Evolutionary conservation across 2,888 invertebrate species (phyloP), one percentile per base, ranked within the genome.

Genomic region (Exocentrus adspersus): DNA sequence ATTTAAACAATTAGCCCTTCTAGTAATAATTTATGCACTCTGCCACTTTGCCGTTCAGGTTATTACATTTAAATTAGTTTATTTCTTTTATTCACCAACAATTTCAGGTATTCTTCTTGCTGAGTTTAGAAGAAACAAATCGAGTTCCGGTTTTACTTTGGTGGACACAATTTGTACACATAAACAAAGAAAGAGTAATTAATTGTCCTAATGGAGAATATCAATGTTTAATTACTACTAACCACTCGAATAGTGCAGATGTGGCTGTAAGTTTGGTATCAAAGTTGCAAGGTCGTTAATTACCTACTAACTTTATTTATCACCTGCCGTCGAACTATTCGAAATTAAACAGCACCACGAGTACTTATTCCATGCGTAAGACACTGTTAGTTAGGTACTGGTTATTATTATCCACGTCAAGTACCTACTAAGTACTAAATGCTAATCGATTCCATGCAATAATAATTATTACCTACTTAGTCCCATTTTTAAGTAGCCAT

Each of bases 131-230:
- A 59, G 52, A 60, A 4, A 21, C 14, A 24, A 7, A 9, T 16
- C 4, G 32, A 12, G 5, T 54, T 24, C 70, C 67, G 6, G 30
- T 71, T 10, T 64, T 79, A 45, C 19, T 78, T 20, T 79, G 78
- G 78, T 79, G 78, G 79, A 79, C 78, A 12, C 73, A 77, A 6
- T 77, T 78, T 62, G 69, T 76, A 59, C 57, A 12, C 14, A 9
- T 66, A 16, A 70, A 70, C 56, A 52, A 68, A 30, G 68, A 74
- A 9, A 70, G 71, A 67, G 21, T 66, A 32, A 76, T 78, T 32
- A 65, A 65, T 16, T 78, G 79, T 63, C 68, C 65, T 52, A 57
- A 69, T 46, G 53, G 65, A 46, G 58, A 69, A 54, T 67, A 71
- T 51, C 62, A 64, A 62, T 79, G 79, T 64, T 60, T 77, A 60